Evolutionary conservation across 1,140 invertebrate genomes (phyloP), one percentile per base, ranked within the genome.

Genomic region (Zaprionus taronus): DNA sequence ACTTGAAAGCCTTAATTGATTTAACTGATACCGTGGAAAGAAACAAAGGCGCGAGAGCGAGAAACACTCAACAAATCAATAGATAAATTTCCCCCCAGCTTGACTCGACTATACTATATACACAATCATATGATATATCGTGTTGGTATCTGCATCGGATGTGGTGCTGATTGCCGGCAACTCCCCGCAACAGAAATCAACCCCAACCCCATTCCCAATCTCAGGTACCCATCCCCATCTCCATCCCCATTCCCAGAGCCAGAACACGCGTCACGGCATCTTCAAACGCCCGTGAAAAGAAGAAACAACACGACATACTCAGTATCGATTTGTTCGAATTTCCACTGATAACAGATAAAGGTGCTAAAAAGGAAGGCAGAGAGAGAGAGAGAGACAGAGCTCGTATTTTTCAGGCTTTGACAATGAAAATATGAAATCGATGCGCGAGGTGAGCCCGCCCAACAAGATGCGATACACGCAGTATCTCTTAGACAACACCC

Each of bases 1-100:
- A 90, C 86, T 90, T 90, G 85, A 90, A 85, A 91, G 86, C 79
- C 73, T 90, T 90, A 90, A 90, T 90, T 90, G 85, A 90, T 90
- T 90, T 90, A 90, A 90, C 85, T 85, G 85, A 90, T 90, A 89
- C 77, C 80, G 69, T 70, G 44, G 64, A 70, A 55, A 64, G 58
- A 71, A 41, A 49, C 28, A 17, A 67, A 64, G 53, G 44, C 34
- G 41, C 41, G n/a, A 47, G 41, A 47, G 20, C 63, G 58, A 58
- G 64, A 62, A 67, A 73, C 77, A 70, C 73, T 71, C 77, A 66
- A 70, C 86, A 82, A 90, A 90, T 85, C 85, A 85, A 90, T 85
- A 89, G 85, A 89, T 89, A 90, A 82, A 90, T 85, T 79, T 73
- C 56, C 47, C 47, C 47, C 11, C 20, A 79, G 75, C 68, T 73